Conservation (phyloP, 1,140 invertebrate species). For the Papilio aristodemus region DNA sequence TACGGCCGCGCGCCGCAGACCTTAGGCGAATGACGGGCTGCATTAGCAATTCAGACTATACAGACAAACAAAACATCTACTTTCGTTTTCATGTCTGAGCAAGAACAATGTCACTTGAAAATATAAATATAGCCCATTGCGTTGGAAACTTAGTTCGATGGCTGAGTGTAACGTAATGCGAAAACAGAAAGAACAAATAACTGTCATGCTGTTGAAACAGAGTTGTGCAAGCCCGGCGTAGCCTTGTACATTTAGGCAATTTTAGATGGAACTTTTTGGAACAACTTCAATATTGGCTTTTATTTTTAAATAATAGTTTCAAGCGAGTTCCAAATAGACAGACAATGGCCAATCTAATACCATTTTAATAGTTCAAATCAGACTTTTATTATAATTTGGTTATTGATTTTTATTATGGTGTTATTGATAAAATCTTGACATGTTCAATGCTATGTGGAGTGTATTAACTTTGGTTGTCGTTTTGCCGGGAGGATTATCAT, state of each 20-base stretch:
- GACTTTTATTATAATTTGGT: too few species aligned
- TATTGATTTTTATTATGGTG: too few species aligned
- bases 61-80: constrained; percentile 61
- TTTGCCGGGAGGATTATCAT: too few species aligned
- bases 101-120: constrained; percentile 52
- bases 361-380: too few species aligned
- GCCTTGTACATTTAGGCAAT: constrained; percentile 15
- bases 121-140: constrained; percentile 47
- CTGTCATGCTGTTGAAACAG: constrained; percentile 19
- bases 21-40: constrained; percentile 56
- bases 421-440: too few species aligned
- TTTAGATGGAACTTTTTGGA: constrained; percentile 16
- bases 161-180: constrained; percentile 36
- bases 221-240: constrained; percentile 14
- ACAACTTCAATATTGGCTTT: constrained; percentile 16
- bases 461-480: too few species aligned
- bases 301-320: constrained; percentile 3
- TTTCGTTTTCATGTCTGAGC: constrained; percentile 64
- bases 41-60: constrained; percentile 64
- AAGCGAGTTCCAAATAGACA: background rate
- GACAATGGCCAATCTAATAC: too few species aligned
- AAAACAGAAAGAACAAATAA: constrained; percentile 23
- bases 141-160: constrained; percentile 50
- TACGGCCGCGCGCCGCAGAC: constrained; percentile 51
- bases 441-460: too few species aligned